Evolutionary conservation across 1,140 invertebrate species (phyloP).

Genomic region (Pomacea maculata): DNA sequence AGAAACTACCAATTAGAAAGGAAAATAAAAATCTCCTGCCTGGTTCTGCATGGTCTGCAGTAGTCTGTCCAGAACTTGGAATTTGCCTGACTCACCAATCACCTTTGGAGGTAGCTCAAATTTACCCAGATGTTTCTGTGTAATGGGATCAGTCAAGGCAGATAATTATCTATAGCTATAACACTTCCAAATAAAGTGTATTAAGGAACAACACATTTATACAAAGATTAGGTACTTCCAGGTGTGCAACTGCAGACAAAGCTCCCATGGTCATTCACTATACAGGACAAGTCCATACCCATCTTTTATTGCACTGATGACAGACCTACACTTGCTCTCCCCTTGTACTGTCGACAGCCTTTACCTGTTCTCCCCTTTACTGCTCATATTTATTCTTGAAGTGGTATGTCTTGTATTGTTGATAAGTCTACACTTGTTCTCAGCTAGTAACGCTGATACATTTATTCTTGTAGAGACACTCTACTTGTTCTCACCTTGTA

Average conservation of each 20-base stretch:
- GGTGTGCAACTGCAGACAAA: not conserved
- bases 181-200: not conserved
- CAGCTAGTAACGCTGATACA: no score
- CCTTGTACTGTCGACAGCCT: not conserved
- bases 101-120: conserved; percentile 61
- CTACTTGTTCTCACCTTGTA: conserved; percentile 60
- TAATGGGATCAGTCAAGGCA: not conserved
- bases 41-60: conserved; percentile 64
- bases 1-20: not conserved
- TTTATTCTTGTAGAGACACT: no score
- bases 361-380: not conserved
- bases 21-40: conserved; percentile 45
- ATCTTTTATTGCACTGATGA: no score
- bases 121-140: conserved; percentile 59
- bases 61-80: conserved; percentile 66
- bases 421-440: no score
- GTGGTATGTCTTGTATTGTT: no score
- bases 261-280: no score
- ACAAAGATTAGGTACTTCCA: not conserved
- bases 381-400: not conserved
- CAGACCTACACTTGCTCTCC: not conserved
- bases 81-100: conserved; percentile 70
- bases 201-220: not conserved
- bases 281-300: no score
- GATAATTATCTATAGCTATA: no score